Evolutionary conservation across 2,888 invertebrate genomes (phyloP).

Genomic region (Dyspetes luteomarginatus): DNA sequence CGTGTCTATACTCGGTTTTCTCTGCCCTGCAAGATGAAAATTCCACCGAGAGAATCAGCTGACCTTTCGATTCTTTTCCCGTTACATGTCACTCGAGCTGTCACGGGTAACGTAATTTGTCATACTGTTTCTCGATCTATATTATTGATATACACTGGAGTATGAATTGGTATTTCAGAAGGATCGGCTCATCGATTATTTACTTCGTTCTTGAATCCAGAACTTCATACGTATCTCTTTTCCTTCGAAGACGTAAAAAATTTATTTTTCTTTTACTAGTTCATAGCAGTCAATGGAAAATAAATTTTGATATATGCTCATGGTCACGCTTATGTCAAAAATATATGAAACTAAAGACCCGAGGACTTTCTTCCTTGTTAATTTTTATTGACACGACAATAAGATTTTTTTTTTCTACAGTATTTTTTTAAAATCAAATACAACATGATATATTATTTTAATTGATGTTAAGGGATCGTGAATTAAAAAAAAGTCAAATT

Average conservation of each 20-base stretch:
- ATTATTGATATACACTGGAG: not conserved
- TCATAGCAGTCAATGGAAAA: too few species aligned
- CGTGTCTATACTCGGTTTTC: constrained; percentile 6
- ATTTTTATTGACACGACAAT: too few species aligned
- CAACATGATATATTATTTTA: too few species aligned
- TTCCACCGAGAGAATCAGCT: constrained; percentile 25
- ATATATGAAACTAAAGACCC: not conserved
- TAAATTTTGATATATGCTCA: too few species aligned
- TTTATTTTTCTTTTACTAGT: not conserved
- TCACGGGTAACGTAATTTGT: constrained; percentile 27
- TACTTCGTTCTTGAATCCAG: constrained; percentile 34
- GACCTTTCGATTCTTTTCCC: constrained; percentile 50
- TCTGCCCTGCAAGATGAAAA: not conserved
- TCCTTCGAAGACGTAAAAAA: not conserved
- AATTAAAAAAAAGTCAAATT: too few species aligned
- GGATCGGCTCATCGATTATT: constrained; percentile 47
- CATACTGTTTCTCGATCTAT: not conserved
- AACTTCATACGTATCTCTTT: constrained; percentile 9
- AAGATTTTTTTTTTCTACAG: too few species aligned
- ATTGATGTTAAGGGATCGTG: too few species aligned
- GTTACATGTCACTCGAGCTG: not conserved
- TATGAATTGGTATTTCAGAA: constrained; percentile 8
- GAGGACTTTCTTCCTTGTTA: too few species aligned
- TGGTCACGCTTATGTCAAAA: not conserved
- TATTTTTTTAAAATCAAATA: too few species aligned